Evolutionary conservation across 2,888 invertebrate species (phyloP).

Genomic region (Tupiocoris notatus): DNA sequence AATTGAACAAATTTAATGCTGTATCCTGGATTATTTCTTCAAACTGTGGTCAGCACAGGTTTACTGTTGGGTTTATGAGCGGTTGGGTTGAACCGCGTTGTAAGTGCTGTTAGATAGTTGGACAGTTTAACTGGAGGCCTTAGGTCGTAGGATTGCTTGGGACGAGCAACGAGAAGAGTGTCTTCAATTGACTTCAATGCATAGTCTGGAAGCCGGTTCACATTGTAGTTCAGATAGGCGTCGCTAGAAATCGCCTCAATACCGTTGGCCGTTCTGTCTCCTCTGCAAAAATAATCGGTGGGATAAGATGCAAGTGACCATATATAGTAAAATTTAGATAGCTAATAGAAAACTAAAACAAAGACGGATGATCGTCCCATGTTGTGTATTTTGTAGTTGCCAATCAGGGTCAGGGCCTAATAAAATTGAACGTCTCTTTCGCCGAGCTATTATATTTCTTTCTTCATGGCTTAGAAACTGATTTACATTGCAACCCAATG

Average conservation of each 20-base stretch:
- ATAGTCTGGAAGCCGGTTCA: slow-evolving; percentile 60
- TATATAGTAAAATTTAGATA: too few species aligned
- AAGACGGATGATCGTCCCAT: too few species aligned
- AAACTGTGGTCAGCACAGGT: slow-evolving; percentile 24
- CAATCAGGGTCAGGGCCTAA: too few species aligned
- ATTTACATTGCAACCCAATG: too few species aligned
- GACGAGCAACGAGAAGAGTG: slow-evolving; percentile 55
- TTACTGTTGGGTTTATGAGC: slow-evolving; percentile 26
- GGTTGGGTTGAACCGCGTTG: slow-evolving; percentile 31
- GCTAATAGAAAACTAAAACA: too few species aligned
- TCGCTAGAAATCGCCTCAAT: slow-evolving; percentile 42
- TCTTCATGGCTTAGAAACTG: too few species aligned
- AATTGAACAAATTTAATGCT: too few species aligned
- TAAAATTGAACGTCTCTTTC: too few species aligned
- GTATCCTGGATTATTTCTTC: background rate
- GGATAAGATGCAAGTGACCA: background rate
- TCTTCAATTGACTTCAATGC: slow-evolving; percentile 64
- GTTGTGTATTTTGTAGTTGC: too few species aligned
- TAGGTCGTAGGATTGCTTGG: slow-evolving; percentile 50
- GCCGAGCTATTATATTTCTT: too few species aligned
- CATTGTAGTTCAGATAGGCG: slow-evolving; percentile 47
- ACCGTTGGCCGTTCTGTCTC: slow-evolving; percentile 28
- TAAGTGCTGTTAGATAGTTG: slow-evolving; percentile 36
- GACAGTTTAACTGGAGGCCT: slow-evolving; percentile 47
- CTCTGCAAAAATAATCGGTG: slow-evolving; percentile 13